A percentile compares a stretch with the other conserved stretches of the same genome.
These are phyloP conservation scores for Zygaena filipendulae DNA, from an alignment of 2,888 invertebrate genomes.

Conservation along the genomic window DNA sequence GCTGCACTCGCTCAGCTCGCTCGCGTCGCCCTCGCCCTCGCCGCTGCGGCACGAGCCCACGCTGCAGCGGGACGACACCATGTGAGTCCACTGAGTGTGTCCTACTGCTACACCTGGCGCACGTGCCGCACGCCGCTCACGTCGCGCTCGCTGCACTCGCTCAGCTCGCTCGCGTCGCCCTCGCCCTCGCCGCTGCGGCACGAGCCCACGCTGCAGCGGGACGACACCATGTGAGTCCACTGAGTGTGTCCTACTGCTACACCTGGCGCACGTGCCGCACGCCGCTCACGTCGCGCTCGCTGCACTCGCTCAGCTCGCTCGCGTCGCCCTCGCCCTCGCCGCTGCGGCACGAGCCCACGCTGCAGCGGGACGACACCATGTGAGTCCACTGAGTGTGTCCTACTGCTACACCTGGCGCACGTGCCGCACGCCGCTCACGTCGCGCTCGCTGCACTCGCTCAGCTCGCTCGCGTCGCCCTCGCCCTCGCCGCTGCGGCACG, in stretches of 20 bases:
- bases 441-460: conserved; percentile 16
- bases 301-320: conserved; percentile 56
- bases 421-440: conserved; percentile 19
- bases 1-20: conserved; percentile 56
- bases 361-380: conserved; percentile 53
- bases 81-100: conserved; percentile 24
- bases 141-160: conserved; percentile 58
- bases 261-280: conserved; percentile 58
- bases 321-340: conserved; percentile 30
- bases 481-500: conserved; percentile 20
- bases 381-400: conserved; percentile 17
- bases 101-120: conserved; percentile 32
- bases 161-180: conserved; percentile 46
- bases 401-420: background rate
- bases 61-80: conserved; percentile 49
- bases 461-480: conserved; percentile 16
- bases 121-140: conserved; percentile 58
- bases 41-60: conserved; percentile 41
- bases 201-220: conserved; percentile 49
- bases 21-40: conserved; percentile 31
- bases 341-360: conserved; percentile 41
- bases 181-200: conserved; percentile 27
- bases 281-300: conserved; percentile 56
- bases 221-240: conserved; percentile 42
- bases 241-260: background rate